phyloP scores from a whole-genome alignment of 2,888 invertebrate genomes.

The Macrophya alboannulata region DNA sequence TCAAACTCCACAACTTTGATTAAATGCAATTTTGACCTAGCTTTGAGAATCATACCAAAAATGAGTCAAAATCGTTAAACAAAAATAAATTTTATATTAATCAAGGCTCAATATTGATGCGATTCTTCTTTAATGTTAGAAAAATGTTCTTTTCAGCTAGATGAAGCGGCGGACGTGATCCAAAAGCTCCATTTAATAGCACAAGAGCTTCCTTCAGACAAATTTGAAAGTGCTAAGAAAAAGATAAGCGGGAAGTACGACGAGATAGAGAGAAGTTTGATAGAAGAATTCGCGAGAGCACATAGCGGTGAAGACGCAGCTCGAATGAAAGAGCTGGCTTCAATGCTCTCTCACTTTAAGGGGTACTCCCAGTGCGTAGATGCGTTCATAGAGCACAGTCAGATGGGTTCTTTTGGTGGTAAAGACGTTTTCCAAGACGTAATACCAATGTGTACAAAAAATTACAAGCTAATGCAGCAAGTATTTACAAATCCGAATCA shows the following conservation, averaged over 20 bases:
- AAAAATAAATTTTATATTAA: background rate
- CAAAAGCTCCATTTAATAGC: constrained; percentile 97
- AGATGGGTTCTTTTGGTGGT: constrained; percentile 92
- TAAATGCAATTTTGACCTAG: background rate
- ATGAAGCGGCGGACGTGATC: constrained; percentile 98
- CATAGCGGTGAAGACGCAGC: constrained; percentile 92
- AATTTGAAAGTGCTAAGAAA: constrained; percentile 92
- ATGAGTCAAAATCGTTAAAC: background rate
- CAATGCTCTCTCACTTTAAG: constrained; percentile 96
- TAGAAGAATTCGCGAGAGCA: constrained; percentile 96
- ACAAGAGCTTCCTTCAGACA: constrained; percentile 95
- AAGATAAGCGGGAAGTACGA: constrained; percentile 95
- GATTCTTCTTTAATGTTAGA: background rate
- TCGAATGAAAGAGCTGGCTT: constrained; percentile 96
- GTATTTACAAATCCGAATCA: constrained; percentile 98
- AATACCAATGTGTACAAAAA: constrained; percentile 93
- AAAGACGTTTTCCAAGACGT: constrained; percentile 96
- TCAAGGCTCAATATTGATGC: too few species aligned
- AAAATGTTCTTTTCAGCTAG: constrained; percentile 84
- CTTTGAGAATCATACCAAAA: constrained; percentile 21
- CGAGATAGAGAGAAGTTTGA: constrained; percentile 93
- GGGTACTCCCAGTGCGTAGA: constrained; percentile 98
- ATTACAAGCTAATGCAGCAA: constrained; percentile 91
- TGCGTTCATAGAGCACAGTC: constrained; percentile 98
- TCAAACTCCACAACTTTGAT: background rate